These are phyloP conservation scores for Hypotaenidia philippensis DNA, from an alignment of 2,797 vertebrate genomes.

Conservation along the genomic window DNA sequence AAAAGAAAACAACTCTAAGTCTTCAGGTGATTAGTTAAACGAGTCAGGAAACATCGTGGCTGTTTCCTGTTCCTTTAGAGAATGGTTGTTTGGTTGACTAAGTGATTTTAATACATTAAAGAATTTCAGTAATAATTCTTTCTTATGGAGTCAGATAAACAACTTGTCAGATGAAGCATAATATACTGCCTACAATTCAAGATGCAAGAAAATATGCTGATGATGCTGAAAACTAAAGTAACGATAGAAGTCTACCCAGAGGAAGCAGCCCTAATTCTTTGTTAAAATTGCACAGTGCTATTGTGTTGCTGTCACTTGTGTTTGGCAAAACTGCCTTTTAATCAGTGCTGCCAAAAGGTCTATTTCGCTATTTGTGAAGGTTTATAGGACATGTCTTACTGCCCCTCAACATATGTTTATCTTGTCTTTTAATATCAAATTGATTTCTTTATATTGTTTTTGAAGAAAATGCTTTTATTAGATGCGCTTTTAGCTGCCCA, in stretches of 20 bases:
- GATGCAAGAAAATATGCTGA: neutral
- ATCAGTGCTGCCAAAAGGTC: neutral
- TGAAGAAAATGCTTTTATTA: neutral
- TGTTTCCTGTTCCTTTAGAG: neutral
- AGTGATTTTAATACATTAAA: slow-evolving; percentile 17
- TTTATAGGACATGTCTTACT: neutral
- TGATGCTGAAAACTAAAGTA: slow-evolving; percentile 54
- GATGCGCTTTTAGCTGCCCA: neutral
- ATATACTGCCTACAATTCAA: slow-evolving; percentile 32
- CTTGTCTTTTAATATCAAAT: neutral
- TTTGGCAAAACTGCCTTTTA: slow-evolving; percentile 22
- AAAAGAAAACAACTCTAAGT: neutral
- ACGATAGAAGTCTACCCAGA: neutral
- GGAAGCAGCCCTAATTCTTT: slow-evolving; percentile 32
- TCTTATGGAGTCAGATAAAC: slow-evolving; percentile 7
- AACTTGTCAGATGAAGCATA: neutral
- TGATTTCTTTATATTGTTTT: neutral
- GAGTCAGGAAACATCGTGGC: neutral
- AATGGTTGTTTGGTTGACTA: slow-evolving; percentile 7
- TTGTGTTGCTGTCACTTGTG: neutral
- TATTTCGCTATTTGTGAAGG: neutral
- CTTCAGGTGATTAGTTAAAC: neutral
- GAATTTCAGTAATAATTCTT: neutral
- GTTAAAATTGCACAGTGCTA: neutral
- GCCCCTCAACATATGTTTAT: neutral